Evolutionary conservation across 2,888 invertebrate species (phyloP).

Genomic region (Chouioia cunea): DNA sequence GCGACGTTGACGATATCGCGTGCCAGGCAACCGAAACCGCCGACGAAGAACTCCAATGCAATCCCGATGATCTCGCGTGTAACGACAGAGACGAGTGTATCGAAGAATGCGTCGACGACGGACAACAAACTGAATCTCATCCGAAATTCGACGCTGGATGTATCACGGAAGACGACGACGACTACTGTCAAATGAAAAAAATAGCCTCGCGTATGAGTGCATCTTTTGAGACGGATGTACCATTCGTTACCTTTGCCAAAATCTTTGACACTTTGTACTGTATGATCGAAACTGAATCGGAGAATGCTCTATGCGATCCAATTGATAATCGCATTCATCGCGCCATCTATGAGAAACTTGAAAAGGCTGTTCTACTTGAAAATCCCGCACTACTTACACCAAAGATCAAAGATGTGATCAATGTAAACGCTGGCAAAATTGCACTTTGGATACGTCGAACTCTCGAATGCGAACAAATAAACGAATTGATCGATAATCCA

Average conservation of each 20-base stretch:
- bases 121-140: constrained; percentile 20
- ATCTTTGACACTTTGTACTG: constrained; percentile 56
- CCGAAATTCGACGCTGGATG: not conserved
- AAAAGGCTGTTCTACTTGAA: constrained; percentile 51
- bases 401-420: constrained; percentile 51
- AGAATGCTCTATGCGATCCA: constrained; percentile 48
- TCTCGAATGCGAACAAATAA: constrained; percentile 52
- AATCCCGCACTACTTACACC: constrained; percentile 50
- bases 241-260: constrained; percentile 57
- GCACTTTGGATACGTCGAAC: constrained; percentile 56
- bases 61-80: not conserved
- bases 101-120: constrained; percentile 1
- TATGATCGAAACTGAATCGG: constrained; percentile 52
- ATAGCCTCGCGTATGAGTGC: not conserved
- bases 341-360: constrained; percentile 58
- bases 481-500: constrained; percentile 52
- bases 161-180: not conserved
- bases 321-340: constrained; percentile 58
- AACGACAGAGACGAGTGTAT: too few species aligned
- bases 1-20: constrained; percentile 4
- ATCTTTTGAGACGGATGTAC: constrained; percentile 52
- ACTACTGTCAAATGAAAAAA: not conserved
- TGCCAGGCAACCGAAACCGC: not conserved
- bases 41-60: not conserved
- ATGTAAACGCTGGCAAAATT: constrained; percentile 58